phyloP scores from a whole-genome alignment of 2,888 invertebrate genomes.

The Amitus sp. region DNA sequence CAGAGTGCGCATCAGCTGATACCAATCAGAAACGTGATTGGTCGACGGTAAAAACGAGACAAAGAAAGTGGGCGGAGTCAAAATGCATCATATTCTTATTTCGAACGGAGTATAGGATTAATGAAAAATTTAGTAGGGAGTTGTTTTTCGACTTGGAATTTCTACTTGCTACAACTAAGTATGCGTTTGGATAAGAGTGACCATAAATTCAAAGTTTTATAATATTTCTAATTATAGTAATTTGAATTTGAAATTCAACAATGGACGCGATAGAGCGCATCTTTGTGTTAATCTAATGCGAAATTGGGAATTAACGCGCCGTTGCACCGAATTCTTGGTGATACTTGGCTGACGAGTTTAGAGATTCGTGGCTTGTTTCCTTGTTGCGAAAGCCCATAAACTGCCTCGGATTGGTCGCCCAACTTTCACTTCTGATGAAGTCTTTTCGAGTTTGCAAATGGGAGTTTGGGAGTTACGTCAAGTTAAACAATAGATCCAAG shows the following conservation, averaged over 20 bases:
- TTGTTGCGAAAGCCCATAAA: conserved; percentile 39
- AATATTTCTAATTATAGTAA: no score
- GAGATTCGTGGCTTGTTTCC: conserved; percentile 37
- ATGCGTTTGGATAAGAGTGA: no score
- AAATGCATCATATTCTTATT: no score
- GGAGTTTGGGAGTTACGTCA: not conserved
- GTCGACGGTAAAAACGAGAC: no score
- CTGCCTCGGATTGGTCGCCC: conserved; percentile 39
- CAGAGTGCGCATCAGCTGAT: no score
- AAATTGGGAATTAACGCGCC: conserved; percentile 40
- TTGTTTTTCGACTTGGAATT: no score
- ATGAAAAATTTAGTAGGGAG: not conserved
- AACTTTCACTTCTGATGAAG: conserved; percentile 38
- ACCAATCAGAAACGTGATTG: no score
- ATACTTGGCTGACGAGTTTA: conserved; percentile 40
- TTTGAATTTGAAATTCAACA: conserved; percentile 15
- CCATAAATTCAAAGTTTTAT: no score
- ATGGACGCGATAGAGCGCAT: conserved; percentile 33
- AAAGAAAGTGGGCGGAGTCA: no score
- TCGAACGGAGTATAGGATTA: no score
- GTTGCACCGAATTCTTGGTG: conserved; percentile 38
- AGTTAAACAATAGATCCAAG: not conserved
- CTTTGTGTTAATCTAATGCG: conserved; percentile 24
- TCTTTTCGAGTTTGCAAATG: conserved; percentile 45
- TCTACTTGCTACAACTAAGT: no score